Conservation (phyloP, 2,113 vertebrate species). For the Serinus canaria region DNA sequence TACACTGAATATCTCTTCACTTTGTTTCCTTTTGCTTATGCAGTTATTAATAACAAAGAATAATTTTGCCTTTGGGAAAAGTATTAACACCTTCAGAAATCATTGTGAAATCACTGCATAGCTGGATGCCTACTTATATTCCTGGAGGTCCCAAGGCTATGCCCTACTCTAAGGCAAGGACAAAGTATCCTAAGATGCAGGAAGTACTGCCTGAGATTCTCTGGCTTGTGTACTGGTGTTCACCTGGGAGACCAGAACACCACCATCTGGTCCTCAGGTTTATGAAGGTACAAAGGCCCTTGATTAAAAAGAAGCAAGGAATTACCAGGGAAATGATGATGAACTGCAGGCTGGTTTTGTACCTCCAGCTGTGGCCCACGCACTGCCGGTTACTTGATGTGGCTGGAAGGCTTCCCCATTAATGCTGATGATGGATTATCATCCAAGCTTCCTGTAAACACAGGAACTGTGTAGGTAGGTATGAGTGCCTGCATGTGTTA, state of each 20-base stretch:
- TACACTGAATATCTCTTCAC: neutral
- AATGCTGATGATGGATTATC: neutral
- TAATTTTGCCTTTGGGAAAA: neutral
- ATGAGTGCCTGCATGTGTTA: rapidly evolving
- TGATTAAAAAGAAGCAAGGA: neutral
- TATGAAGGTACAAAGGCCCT: neutral
- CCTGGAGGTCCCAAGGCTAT: neutral
- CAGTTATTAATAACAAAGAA: neutral
- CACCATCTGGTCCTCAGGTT: neutral
- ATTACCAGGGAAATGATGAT: neutral
- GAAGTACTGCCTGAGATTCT: neutral
- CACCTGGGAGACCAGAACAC: neutral
- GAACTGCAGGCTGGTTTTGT: neutral
- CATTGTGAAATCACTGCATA: neutral
- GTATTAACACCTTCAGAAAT: neutral
- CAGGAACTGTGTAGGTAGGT: neutral
- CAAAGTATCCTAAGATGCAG: neutral
- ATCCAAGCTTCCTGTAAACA: neutral
- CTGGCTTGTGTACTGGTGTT: neutral
- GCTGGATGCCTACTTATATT: neutral
- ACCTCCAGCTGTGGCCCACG: neutral
- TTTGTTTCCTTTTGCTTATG: neutral
- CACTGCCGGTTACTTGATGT: neutral
- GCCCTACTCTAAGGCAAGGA: neutral
- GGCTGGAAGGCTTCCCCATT: neutral